A percentile compares a stretch with the other conserved stretches of the same genome.
phyloP scores from a whole-genome alignment of 2,797 vertebrate species.

The Rhyacichthys aspro region DNA sequence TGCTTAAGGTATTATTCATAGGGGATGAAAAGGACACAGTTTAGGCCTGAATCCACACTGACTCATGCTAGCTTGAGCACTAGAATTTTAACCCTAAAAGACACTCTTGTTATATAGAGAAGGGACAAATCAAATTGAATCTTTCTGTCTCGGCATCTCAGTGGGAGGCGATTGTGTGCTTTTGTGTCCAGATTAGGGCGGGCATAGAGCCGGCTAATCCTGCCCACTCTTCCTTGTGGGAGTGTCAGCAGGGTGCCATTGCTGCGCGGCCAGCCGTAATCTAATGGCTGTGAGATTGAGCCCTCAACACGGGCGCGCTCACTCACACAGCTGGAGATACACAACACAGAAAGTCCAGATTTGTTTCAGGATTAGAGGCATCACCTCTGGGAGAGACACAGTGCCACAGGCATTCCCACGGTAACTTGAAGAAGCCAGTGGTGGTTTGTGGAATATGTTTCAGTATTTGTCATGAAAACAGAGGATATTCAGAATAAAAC shows the following conservation, averaged over 20 bases:
- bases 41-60: constrained; percentile 60
- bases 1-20: constrained; percentile 43
- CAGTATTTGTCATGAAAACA: background rate
- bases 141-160: constrained; percentile 66
- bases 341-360: constrained; percentile 66
- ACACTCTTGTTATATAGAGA: constrained; percentile 65
- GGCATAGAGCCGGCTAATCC: constrained; percentile 80
- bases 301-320: constrained; percentile 50
- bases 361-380: constrained; percentile 79
- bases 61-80: constrained; percentile 61
- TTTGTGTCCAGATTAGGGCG: constrained; percentile 82
- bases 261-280: constrained; percentile 75
- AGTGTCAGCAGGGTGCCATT: constrained; percentile 80
- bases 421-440: constrained; percentile 61
- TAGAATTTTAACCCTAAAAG: constrained; percentile 69
- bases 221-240: constrained; percentile 75
- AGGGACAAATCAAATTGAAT: constrained; percentile 68
- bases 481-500: constrained; percentile 8
- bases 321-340: constrained; percentile 55
- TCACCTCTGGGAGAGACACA: constrained; percentile 73
- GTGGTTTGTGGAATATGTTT: background rate
- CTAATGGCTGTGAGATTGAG: constrained; percentile 77
- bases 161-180: constrained; percentile 74
- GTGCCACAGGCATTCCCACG: constrained; percentile 82
- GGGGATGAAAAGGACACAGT: constrained; percentile 48